A percentile compares a stretch with the other conserved stretches of the same genome.
Evolutionary conservation across 2,113 vertebrate genomes (phyloP).

Genomic region (Falcunculus frontatus): DNA sequence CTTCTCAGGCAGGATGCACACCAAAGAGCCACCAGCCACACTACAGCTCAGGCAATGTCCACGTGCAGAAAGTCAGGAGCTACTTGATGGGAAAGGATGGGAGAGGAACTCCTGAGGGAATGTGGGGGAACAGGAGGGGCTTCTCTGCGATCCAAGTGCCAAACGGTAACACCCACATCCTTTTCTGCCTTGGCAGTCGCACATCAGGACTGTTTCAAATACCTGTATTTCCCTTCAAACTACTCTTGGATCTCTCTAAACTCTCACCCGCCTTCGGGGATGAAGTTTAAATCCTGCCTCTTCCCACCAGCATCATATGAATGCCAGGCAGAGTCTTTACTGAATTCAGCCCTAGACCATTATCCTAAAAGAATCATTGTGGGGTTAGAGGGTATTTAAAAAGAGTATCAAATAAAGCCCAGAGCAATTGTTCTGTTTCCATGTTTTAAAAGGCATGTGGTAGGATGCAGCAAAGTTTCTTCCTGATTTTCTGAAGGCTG

Average conservation of each 20-base stretch:
- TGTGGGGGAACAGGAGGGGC: background rate
- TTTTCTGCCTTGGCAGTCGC: slow-evolving; percentile 3
- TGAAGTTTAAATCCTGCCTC: background rate
- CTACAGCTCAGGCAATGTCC: background rate
- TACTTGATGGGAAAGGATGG: slow-evolving; percentile 25
- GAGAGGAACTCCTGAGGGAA: slow-evolving; percentile 41
- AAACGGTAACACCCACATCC: slow-evolving; percentile 3
- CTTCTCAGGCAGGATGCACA: background rate
- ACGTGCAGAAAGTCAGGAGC: background rate
- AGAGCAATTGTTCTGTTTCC: background rate
- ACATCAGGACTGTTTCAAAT: background rate
- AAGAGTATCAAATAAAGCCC: background rate
- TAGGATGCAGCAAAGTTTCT: background rate
- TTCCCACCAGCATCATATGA: background rate
- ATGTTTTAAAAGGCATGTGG: background rate
- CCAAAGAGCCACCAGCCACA: background rate
- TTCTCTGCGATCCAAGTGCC: background rate
- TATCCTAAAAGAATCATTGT: background rate
- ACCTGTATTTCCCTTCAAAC: slow-evolving; percentile 2
- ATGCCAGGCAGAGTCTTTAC: background rate
- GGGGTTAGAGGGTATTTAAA: background rate
- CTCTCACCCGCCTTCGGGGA: background rate
- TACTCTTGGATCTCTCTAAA: background rate
- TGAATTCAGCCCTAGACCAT: background rate
- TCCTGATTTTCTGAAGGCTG: background rate